Evolutionary conservation across 2,113 vertebrate species (phyloP), one percentile per base, ranked within the genome.

Genomic region (Neodon shergylaensis): DNA sequence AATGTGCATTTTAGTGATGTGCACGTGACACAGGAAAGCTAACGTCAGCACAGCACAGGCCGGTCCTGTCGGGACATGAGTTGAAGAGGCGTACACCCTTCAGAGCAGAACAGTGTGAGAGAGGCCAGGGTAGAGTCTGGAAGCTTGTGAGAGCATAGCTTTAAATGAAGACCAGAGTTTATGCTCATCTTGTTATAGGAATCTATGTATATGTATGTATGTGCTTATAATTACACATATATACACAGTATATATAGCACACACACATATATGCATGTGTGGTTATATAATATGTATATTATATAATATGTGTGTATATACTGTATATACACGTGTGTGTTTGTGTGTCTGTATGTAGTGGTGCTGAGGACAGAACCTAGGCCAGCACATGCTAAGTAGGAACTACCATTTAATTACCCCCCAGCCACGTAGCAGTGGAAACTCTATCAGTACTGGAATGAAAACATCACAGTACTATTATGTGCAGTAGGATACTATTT

Each of bases 41-140:
- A 11, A 12, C 36, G 90, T 22, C 49, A 17, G 0, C 77, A 36
- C 42, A 10, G 3, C 77, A 22, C 10, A 19, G 24, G 4, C 1
- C 68, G 58, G 74, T 17, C 81, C 63, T 52, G 1, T 7, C 8
- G 9, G 42, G 88, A n/a, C 54, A 22, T 1, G 7, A 47, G 74
- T 2, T n/a, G 33, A n/a, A 54, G n/a, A 44, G 42, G 44, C 13
- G 0, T 1, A 5, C 1, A 66, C 26, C 44, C 28, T 26, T 42
- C 2, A 2, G 4, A 82, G 52, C 44, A 78, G 49, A 92, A 22
- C 14, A n/a, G 44, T 76, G 44, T 16, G 1, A 16, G 21, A 26
- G 14, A 28, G 24, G 28, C 9, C 68, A 26, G 76, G 21, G 14
- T 26, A 33, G 68, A 47, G 78, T 70, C n/a, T 33, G 81, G 73